Percentiles rank a stretch among this genome's conserved stretches.
phyloP scores from a whole-genome alignment of 2,797 vertebrate genomes.

The Enteromius thamalakanensis region DNA sequence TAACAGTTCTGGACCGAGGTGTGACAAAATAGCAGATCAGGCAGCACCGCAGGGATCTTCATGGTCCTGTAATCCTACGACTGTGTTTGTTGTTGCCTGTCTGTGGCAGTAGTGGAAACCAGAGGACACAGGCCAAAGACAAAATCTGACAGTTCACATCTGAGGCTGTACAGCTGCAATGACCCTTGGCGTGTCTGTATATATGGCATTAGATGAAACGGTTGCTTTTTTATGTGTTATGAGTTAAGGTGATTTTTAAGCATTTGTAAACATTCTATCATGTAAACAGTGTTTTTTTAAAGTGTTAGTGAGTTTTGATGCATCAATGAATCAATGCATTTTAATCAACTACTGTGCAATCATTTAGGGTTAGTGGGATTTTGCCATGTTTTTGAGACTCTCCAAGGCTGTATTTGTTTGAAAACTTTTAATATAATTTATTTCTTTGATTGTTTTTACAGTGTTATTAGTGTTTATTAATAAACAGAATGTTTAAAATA shows the following conservation, averaged over 20 bases:
- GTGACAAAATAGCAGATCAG: neutral
- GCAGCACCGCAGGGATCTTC: neutral
- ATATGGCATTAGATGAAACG: neutral
- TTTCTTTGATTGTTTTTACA: too few relatives aligned
- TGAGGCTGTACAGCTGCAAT: neutral
- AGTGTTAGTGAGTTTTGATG: neutral
- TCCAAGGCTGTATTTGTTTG: too few relatives aligned
- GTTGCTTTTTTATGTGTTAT: too few relatives aligned
- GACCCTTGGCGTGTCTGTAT: neutral
- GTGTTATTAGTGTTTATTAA: neutral
- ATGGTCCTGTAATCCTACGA: neutral
- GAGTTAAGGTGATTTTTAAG: too few relatives aligned
- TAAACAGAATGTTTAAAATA: neutral
- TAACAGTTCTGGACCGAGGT: neutral
- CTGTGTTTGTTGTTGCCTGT: neutral
- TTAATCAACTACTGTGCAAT: neutral
- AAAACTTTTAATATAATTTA: too few relatives aligned
- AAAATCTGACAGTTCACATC: neutral
- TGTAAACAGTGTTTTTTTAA: neutral
- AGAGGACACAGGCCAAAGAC: neutral
- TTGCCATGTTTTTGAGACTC: neutral
- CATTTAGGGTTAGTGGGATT: neutral
- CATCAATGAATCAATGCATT: neutral
- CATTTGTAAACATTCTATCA: neutral
- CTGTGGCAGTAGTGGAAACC: neutral